A percentile compares a stretch with the other conserved stretches of the same genome.
phyloP scores from a whole-genome alignment of 2,888 invertebrate species.

The Eupithecia insigniata region DNA sequence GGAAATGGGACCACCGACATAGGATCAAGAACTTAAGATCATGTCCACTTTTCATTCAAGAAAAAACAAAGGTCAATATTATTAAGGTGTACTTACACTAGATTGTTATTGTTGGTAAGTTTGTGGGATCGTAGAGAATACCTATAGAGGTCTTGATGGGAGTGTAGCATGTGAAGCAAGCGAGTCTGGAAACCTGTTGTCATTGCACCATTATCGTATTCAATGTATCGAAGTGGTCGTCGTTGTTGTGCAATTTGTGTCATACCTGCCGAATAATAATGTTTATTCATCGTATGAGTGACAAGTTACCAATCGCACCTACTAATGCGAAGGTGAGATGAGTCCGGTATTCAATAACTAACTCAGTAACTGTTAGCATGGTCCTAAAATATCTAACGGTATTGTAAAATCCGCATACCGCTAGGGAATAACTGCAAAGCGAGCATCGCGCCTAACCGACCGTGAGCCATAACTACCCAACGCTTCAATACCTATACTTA shows the following conservation, averaged over 20 bases:
- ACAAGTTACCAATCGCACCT: conserved; percentile 18
- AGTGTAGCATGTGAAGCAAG: conserved; percentile 45
- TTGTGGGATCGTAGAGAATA: neutral
- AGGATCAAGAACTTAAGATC: conserved; percentile 26
- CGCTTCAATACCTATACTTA: too few relatives aligned
- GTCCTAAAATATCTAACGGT: too few relatives aligned
- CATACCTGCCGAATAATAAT: conserved; percentile 11
- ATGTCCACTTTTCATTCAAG: neutral
- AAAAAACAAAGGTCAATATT: neutral
- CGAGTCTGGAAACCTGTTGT: conserved; percentile 52
- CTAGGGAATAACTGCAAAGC: too few relatives aligned
- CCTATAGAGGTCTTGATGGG: conserved; percentile 24
- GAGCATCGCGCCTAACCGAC: too few relatives aligned
- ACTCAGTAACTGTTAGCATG: too few relatives aligned
- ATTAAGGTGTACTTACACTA: neutral
- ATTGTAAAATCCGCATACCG: too few relatives aligned
- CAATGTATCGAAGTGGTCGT: conserved; percentile 49
- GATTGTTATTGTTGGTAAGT: neutral
- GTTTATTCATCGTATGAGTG: conserved; percentile 11
- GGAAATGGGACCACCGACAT: conserved; percentile 61
- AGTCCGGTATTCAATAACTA: too few relatives aligned
- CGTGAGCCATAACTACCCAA: too few relatives aligned
- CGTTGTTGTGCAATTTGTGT: conserved; percentile 53
- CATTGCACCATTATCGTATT: conserved; percentile 58
- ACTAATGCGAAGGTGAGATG: too few relatives aligned